A percentile compares a stretch with the other conserved stretches of the same genome.
phyloP scores from a whole-genome alignment of 2,888 invertebrate genomes.

The Girardia tigrina region DNA sequence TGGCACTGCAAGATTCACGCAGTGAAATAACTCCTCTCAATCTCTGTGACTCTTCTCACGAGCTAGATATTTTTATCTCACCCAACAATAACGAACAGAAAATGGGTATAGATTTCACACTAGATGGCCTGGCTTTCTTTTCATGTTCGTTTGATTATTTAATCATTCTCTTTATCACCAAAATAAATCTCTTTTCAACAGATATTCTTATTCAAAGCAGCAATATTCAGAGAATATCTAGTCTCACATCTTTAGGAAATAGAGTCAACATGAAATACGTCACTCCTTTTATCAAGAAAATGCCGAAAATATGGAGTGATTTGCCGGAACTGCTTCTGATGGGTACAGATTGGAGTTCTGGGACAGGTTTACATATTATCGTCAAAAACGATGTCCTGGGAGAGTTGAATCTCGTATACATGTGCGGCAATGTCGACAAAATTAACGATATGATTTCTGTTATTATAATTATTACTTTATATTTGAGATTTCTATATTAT shows the following conservation, averaged over 20 bases:
- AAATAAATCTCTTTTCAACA: not conserved
- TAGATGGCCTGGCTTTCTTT: no score
- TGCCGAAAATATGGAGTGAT: slow-evolving; percentile 12
- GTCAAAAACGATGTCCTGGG: not conserved
- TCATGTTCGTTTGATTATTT: no score
- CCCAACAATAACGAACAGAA: no score
- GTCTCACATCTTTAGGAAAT: not conserved
- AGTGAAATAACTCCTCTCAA: not conserved
- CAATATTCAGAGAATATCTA: not conserved
- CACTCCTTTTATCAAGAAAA: not conserved
- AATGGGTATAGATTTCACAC: no score
- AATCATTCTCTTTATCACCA: no score
- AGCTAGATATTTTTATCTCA: no score
- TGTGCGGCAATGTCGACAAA: not conserved
- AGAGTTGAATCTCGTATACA: not conserved
- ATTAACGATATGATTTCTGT: no score
- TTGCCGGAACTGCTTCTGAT: not conserved
- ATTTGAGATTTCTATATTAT: no score
- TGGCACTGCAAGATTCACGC: not conserved
- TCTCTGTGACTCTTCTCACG: not conserved
- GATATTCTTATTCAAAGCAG: not conserved
- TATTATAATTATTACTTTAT: no score
- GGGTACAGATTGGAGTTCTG: not conserved
- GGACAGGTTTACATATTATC: not conserved
- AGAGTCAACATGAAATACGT: not conserved